Conservation (phyloP, 2,888 invertebrate genomes). For the Cynaeus angustus region DNA sequence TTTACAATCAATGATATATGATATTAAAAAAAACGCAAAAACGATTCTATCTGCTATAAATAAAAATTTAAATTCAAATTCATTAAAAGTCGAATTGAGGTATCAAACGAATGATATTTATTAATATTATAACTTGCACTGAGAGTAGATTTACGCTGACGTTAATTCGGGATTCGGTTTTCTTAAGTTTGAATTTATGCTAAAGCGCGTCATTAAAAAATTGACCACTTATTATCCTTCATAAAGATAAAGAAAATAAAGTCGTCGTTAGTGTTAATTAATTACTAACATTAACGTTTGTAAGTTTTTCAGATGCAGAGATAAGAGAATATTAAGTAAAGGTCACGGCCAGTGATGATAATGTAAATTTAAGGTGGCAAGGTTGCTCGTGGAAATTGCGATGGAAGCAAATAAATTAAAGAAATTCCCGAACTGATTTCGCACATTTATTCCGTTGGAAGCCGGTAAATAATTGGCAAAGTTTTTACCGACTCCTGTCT, state of each 20-base stretch:
- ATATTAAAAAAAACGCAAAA: not conserved
- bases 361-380: slow-evolving; percentile 25
- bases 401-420: slow-evolving; percentile 21
- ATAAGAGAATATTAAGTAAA: slow-evolving; percentile 41
- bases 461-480: slow-evolving; percentile 39
- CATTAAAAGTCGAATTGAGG: slow-evolving; percentile 21
- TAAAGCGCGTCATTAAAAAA: slow-evolving; percentile 16
- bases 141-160: slow-evolving; percentile 19
- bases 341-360: slow-evolving; percentile 45
- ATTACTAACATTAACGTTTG: slow-evolving; percentile 41
- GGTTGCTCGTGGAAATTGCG: slow-evolving; percentile 12
- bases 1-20: slow-evolving; percentile 25
- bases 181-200: slow-evolving; percentile 20
- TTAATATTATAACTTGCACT: slow-evolving; percentile 14
- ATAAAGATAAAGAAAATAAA: slow-evolving; percentile 28
- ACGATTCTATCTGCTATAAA: slow-evolving; percentile 14
- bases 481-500: slow-evolving; percentile 42
- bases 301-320: slow-evolving; percentile 19
- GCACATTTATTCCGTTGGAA: slow-evolving; percentile 26
- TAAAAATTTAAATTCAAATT: slow-evolving; percentile 17
- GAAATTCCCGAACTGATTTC: slow-evolving; percentile 25
- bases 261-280: slow-evolving; percentile 38
- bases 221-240: not conserved
- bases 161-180: slow-evolving; percentile 12
- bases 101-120: slow-evolving; percentile 16